Evolutionary conservation across 2,797 vertebrate species (phyloP), one percentile per base, ranked within the genome.

Genomic region (Dipus sagitta): DNA sequence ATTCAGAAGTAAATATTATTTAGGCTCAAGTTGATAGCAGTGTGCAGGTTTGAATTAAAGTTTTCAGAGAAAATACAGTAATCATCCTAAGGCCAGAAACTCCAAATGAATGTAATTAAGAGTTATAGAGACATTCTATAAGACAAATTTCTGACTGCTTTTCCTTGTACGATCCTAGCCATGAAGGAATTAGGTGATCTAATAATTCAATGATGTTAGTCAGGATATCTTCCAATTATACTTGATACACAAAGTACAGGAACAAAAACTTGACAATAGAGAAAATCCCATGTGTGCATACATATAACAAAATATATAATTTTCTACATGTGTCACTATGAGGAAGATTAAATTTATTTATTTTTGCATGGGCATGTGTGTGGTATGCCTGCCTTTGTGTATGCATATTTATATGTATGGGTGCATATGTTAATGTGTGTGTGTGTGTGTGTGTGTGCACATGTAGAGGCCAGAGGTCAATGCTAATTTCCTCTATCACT

Each of bases 1-100:
- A 64, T 84, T 75, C 18, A 79, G 21, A 32, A 92, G 26, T 76
- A 94, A 92, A 76, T 92, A 74, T 38, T 90, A 58, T 79, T 90
- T 86, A 74, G 77, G 64, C 6, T 90, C 52, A 94, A 72, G 23
- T 58, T 87, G 28, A 32, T 68, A 47, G 13, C 4, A 94, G 68
- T 83, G 24, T 34, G 68, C 13, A 90, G 13, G 6, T 60, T 72
- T 72, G 7, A 32, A 64, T 84, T 42, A 79, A 90, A 54, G 58
- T 78, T 86, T 86, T 92, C 60, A 75, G 15, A 82, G 58, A 42
- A 92, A 90, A 90, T 42, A 17, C 18, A 83, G 34, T 15, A 47
- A 70, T 86, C 8, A 52, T 83, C 30, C n/a, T 87, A 65, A 90
- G 72, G n/a, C 28, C 23, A 84, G 30, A n/a, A 82, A 32, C 3